phyloP scores from a whole-genome alignment of 1,140 invertebrate species.

The Cyclina sinensis region DNA sequence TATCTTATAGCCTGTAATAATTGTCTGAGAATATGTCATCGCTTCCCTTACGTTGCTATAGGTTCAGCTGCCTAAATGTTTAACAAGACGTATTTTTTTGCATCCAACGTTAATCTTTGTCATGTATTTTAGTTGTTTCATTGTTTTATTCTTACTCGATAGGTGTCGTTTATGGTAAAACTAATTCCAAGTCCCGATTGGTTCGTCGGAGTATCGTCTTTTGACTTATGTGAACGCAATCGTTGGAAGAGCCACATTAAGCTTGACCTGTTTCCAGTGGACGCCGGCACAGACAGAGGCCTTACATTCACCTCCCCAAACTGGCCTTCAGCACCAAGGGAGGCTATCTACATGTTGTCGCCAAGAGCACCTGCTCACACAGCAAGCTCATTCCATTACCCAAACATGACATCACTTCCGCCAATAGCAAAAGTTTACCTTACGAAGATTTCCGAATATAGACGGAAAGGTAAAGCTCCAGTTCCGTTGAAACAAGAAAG shows the following conservation, averaged over 20 bases:
- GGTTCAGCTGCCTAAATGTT: too few species aligned
- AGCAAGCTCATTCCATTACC: slow-evolving; percentile 81
- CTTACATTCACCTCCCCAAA: slow-evolving; percentile 81
- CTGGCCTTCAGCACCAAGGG: slow-evolving; percentile 76
- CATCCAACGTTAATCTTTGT: too few species aligned
- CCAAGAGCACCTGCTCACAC: slow-evolving; percentile 72
- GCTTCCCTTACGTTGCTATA: too few species aligned
- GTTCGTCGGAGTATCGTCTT: slow-evolving; percentile 79
- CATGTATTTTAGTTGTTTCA: neutral
- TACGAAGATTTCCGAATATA: slow-evolving; percentile 67
- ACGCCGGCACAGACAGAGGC: slow-evolving; percentile 81
- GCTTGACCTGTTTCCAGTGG: slow-evolving; percentile 75
- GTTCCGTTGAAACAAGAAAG: slow-evolving; percentile 1
- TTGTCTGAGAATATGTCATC: too few species aligned
- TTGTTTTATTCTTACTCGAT: slow-evolving; percentile 4
- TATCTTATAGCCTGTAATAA: too few species aligned
- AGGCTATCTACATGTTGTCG: slow-evolving; percentile 75
- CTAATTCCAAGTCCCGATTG: slow-evolving; percentile 83
- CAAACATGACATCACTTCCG: slow-evolving; percentile 71
- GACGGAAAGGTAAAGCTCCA: slow-evolving; percentile 57
- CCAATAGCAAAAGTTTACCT: slow-evolving; percentile 73
- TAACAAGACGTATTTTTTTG: too few species aligned
- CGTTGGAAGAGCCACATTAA: slow-evolving; percentile 75
- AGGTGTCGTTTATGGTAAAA: slow-evolving; percentile 81
- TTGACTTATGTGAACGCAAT: slow-evolving; percentile 77